Conservation (phyloP, 2,797 vertebrate species). For the Sebastes aleutianus region DNA sequence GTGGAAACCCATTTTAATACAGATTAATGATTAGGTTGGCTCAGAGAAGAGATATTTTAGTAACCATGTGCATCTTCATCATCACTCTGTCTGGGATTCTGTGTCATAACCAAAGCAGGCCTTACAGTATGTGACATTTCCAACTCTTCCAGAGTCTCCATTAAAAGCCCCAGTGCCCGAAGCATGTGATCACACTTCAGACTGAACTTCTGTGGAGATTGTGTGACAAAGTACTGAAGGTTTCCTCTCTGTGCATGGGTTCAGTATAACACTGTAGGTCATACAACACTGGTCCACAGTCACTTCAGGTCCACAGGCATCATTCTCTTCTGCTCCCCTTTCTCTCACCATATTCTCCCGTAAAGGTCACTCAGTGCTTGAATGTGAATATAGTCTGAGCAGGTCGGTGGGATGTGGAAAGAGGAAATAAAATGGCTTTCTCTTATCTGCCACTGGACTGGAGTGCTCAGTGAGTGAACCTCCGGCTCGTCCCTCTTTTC, state of each 20-base stretch:
- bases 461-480: slow-evolving; percentile 35
- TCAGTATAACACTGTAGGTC: slow-evolving; percentile 26
- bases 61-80: not conserved
- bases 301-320: slow-evolving; percentile 10
- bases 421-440: slow-evolving; percentile 58
- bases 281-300: slow-evolving; percentile 6
- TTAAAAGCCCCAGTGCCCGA: not conserved
- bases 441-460: slow-evolving; percentile 40
- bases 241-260: slow-evolving; percentile 2
- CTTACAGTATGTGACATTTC: slow-evolving; percentile 46
- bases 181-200: slow-evolving; percentile 20
- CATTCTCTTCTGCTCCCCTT: slow-evolving; percentile 9
- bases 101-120: not conserved
- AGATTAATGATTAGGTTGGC: not conserved
- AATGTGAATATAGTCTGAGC: slow-evolving; percentile 37
- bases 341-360: slow-evolving; percentile 25
- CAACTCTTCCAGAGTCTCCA: slow-evolving; percentile 12
- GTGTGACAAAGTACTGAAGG: slow-evolving; percentile 31
- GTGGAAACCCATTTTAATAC: not conserved
- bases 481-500: slow-evolving; percentile 17
- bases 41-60: not conserved
- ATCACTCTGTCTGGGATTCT: not conserved
- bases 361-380: slow-evolving; percentile 61
- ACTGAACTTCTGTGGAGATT: slow-evolving; percentile 33
- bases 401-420: slow-evolving; percentile 17